Evolutionary conservation across 1,140 invertebrate genomes (phyloP), one percentile per base, ranked within the genome.

Genomic region (Trachymyrmex cornetzi): DNA sequence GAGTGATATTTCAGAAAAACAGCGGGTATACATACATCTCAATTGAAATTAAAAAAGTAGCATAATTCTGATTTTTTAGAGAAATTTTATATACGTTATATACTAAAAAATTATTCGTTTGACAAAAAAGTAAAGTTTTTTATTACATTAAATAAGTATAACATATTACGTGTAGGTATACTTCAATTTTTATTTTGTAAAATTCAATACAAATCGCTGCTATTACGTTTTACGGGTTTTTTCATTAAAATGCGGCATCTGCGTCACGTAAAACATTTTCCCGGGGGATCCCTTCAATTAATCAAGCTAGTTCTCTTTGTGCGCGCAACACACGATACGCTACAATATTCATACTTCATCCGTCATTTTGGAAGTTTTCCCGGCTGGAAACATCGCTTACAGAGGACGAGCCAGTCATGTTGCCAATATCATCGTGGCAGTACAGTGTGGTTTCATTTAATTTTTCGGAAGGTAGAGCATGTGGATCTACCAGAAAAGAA

Each of bases 291-390:
- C 24, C 24, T 63, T 84, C 69, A 75, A 84, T 84, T 84, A 84
- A 84, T 84, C 80, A 84, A 84, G 72, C 69, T 16, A 7, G 38
- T 6, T 72, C 24, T 75, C 80, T 84, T 61, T 84, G 80, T 75
- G 19, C 24, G 44, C 44, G 38, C 55, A 48, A 44, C 30, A 48
- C 75, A 48, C 74, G 77, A 69, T 80, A 69, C 38, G 53, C 55
- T 84, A 74, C 80, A 61, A 74, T 84, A 84, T 84, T 84, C 69
- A 84, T 63, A 84, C 69, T 84, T 84, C 69, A 84, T 74, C 69
- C 80, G 80, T 84, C 80, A 84, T 74, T 84, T 72, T 63, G 55
- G 27, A 75, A 84, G 38, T 84, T 84, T 66, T 79, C 34, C 48
- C 59, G 19, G 59, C 22, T 66, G 71, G 27, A 22, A 79, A 30